These are phyloP conservation scores for Dolichallabes microphthalmus DNA, from an alignment of 2,113 vertebrate species.

Conservation along the genomic window DNA sequence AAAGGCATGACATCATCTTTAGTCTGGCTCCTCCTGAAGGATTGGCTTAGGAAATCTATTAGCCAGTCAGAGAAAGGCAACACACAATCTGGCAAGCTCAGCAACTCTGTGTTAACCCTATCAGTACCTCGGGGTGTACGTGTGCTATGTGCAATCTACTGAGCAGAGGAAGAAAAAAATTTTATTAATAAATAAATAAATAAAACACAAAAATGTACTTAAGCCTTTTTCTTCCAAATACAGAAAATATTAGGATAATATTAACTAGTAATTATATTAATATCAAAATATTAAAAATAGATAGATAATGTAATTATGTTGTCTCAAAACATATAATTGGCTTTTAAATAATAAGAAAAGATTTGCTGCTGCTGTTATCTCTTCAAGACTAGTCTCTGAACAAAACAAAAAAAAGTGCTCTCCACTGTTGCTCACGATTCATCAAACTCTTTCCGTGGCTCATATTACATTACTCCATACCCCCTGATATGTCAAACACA, in stretches of 20 bases:
- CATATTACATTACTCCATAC: no score
- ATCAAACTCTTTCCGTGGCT: no score
- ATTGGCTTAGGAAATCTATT: slow-evolving; percentile 48
- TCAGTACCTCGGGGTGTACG: slow-evolving; percentile 3
- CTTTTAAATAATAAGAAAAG: no score
- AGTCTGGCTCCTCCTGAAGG: slow-evolving; percentile 41
- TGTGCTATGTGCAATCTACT: background rate
- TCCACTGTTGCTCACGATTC: no score
- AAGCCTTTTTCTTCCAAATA: background rate
- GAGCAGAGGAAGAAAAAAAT: no score
- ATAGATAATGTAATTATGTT: no score
- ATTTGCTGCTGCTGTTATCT: no score
- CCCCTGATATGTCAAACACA: no score
- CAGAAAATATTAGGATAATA: background rate
- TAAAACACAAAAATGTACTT: background rate
- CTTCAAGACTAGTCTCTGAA: no score
- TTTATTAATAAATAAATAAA: background rate
- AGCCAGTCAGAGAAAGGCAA: slow-evolving; percentile 57
- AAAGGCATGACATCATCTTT: slow-evolving; percentile 62
- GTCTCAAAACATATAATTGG: no score
- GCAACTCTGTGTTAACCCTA: slow-evolving; percentile 49
- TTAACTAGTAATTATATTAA: background rate
- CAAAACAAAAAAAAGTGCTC: background rate
- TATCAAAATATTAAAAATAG: background rate
- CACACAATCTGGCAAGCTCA: slow-evolving; percentile 39